Base-by-base conservation (phyloP, 2,113 vertebrate genomes). In the Irena cyanogastra region DNA sequence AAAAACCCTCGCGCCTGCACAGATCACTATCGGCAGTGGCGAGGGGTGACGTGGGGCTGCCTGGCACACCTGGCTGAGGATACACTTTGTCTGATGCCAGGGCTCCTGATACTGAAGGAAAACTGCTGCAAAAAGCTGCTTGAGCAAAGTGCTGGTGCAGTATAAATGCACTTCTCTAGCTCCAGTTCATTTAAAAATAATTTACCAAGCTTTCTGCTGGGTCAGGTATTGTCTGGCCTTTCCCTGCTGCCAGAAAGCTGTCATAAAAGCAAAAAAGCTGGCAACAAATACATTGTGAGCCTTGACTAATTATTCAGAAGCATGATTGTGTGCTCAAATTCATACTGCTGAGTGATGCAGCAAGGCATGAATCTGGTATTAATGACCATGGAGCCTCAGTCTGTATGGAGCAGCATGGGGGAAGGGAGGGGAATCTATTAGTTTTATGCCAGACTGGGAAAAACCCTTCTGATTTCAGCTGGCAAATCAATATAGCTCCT, bases 321-420 rank as follows among this genome's bases (percentile, higher is more conserved):
- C 64, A 56, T 1, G 7, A 70, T 8, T 92, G 52, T 90, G 64
- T 89, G 86, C 80, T 56, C 72, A 87, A 92, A 92, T 78, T 94
- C 80, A 56, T 94, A 86, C 53, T 94, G 60, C 86, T 94, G 93
- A 87, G 64, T 49, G 86, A 75, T 93, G 83, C 80, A 89, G 83
- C 52, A 92, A 75, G 56, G 65, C 72, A 47, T 68, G 72, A 78
- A 84, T 94, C 93, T 95, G 86, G 89, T 94, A 81, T 91, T 93
- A 96, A 94, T 96, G 96, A 95, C 89, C 89, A 37, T n/a, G 76
- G 90, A 93, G 85, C 60, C 76, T 74, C 44, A 41, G 76, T 92
- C 83, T 78, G 72, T 92, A 71, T 68, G 82, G 72, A 95, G 59
- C 90, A 83, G 88, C 80, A 90, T 71, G 94, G 64, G 88, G 60